Evolutionary conservation across 2,888 invertebrate species (phyloP).

Genomic region (Trachelus tabidus): DNA sequence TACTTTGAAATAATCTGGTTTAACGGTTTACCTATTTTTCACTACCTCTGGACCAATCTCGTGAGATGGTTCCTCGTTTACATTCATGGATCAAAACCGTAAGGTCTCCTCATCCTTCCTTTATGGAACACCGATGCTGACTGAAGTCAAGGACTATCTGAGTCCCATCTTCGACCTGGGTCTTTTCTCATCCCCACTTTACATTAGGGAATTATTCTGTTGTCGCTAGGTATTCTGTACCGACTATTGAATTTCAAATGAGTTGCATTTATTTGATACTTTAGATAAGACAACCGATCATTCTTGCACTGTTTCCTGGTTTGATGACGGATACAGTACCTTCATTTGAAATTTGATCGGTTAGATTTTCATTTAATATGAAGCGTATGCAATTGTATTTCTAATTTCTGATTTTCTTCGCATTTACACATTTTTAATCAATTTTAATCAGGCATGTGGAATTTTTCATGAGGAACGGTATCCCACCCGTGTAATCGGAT

Average conservation of each 20-base stretch:
- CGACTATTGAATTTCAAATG: constrained; percentile 19
- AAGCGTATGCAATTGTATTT: neutral
- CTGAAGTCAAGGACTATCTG: neutral
- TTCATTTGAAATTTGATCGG: neutral
- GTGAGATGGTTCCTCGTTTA: neutral
- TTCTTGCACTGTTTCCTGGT: neutral
- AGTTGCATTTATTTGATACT: constrained; percentile 19
- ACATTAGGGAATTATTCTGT: neutral
- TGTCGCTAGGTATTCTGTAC: neutral
- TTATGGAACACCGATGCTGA: neutral
- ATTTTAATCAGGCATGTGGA: neutral
- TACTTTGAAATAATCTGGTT: neutral
- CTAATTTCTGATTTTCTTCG: neutral
- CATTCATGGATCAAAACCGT: neutral
- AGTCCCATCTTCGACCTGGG: neutral
- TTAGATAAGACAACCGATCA: neutral
- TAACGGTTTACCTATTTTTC: neutral
- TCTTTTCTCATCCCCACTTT: constrained; percentile 1
- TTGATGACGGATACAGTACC: neutral
- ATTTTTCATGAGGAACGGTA: constrained; percentile 15
- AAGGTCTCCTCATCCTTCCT: neutral
- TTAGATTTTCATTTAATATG: neutral
- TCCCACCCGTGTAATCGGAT: constrained; percentile 35
- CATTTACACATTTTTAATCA: neutral
- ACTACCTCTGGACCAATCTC: neutral